Evolutionary conservation across 1,140 invertebrate species (phyloP).

Genomic region (Hyphantria cunea): DNA sequence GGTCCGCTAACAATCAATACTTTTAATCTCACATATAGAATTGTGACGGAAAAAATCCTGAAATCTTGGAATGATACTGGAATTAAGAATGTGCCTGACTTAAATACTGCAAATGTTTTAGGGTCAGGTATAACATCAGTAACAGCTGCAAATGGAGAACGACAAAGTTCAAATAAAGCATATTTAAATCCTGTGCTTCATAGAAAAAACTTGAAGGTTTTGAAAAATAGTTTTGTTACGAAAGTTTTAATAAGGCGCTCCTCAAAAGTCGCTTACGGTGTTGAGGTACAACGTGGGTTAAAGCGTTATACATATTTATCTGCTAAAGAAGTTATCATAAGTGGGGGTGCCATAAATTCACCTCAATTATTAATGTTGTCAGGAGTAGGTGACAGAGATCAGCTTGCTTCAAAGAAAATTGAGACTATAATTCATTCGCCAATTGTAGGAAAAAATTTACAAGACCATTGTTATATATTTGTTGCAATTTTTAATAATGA

Average conservation of each 20-base stretch:
- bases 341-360: constrained; percentile 78
- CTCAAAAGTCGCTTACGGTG: constrained; percentile 49
- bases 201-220: constrained; percentile 86
- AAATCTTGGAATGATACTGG: constrained; percentile 51
- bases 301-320: constrained; percentile 50
- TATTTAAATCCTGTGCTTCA: constrained; percentile 82
- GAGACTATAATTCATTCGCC: constrained; percentile 81
- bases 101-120: constrained; percentile 57
- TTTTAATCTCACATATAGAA: constrained; percentile 36
- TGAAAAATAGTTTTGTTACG: constrained; percentile 82
- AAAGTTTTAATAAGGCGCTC: constrained; percentile 56
- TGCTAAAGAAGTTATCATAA: constrained; percentile 79
- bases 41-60: constrained; percentile 55
- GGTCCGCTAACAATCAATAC: constrained; percentile 39
- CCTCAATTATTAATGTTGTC: constrained; percentile 79
- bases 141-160: constrained; percentile 79
- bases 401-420: constrained; percentile 71
- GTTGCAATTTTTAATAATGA: constrained; percentile 50
- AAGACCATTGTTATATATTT: constrained; percentile 80
- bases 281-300: constrained; percentile 54
- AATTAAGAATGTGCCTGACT: constrained; percentile 43
- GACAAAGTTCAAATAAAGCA: constrained; percentile 83
- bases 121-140: constrained; percentile 62
- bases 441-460: constrained; percentile 87
- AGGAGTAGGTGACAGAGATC: constrained; percentile 64